Conservation (phyloP, 2,888 invertebrate genomes). For the Chorisops tibialis region DNA sequence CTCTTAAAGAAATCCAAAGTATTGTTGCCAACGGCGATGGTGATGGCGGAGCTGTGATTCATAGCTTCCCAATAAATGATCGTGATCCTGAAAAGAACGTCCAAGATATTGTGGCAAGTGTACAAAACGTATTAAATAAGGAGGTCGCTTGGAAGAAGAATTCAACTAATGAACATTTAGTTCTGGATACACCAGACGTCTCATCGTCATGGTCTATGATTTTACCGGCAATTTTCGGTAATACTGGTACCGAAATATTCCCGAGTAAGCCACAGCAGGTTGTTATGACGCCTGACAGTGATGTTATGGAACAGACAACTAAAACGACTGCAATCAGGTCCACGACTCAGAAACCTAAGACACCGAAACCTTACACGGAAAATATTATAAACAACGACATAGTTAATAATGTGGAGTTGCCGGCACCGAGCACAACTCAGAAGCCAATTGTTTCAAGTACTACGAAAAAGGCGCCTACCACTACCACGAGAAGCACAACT, state of each 20-base stretch:
- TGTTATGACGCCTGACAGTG: conserved; percentile 52
- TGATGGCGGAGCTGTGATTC: conserved; percentile 56
- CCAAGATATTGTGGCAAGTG: conserved; percentile 76
- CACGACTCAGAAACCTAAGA: conserved; percentile 37
- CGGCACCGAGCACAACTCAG: not conserved
- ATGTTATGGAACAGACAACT: conserved; percentile 45
- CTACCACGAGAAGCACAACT: conserved; percentile 31
- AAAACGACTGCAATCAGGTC: conserved; percentile 18
- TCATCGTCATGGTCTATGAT: conserved; percentile 78
- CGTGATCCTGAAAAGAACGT: conserved; percentile 66
- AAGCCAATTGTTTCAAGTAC: conserved; percentile 35
- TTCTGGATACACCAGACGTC: conserved; percentile 69
- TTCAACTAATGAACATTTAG: conserved; percentile 52
- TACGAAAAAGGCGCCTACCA: conserved; percentile 23
- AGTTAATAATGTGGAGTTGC: not conserved
- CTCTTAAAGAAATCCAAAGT: conserved; percentile 77
- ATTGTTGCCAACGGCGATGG: conserved; percentile 80
- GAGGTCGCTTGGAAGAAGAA: conserved; percentile 63
- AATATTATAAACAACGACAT: not conserved
- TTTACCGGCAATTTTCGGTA: conserved; percentile 74
- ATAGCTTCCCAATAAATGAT: conserved; percentile 44
- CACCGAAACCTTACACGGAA: conserved; percentile 28
- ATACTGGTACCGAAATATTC: conserved; percentile 61
- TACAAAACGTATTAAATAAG: conserved; percentile 77
- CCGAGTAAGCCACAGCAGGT: conserved; percentile 54